Percentiles rank a stretch among this genome's conserved stretches.
These are phyloP conservation scores for Ptilorrhoa leucosticta DNA, from an alignment of 2,113 vertebrate genomes.

Conservation along the genomic window DNA sequence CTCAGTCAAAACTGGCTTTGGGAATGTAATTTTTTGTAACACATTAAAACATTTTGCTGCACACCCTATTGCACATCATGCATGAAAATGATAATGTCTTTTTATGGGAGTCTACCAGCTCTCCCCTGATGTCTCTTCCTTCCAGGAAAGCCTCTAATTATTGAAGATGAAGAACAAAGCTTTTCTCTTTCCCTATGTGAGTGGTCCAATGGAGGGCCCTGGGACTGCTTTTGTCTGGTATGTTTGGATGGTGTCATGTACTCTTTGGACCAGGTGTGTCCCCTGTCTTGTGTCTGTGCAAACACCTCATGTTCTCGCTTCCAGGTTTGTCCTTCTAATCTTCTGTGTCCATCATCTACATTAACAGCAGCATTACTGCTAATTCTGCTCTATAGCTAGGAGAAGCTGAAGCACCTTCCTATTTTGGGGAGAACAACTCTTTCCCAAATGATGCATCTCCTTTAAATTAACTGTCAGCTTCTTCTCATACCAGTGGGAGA, in stretches of 20 bases:
- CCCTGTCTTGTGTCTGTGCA: neutral
- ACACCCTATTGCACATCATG: neutral
- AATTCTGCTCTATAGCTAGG: neutral
- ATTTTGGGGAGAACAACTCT: neutral
- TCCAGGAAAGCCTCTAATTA: neutral
- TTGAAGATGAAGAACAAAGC: neutral
- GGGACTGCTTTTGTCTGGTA: neutral
- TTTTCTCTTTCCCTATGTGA: neutral
- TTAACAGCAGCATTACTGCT: neutral
- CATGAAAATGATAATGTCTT: neutral
- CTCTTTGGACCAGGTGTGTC: accelerated
- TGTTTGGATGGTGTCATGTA: neutral
- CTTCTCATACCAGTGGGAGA: neutral
- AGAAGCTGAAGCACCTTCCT: neutral
- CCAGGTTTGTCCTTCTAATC: neutral
- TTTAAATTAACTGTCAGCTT: neutral
- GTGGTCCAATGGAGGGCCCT: neutral
- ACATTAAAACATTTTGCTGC: neutral
- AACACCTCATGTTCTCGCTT: neutral
- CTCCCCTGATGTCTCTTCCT: neutral
- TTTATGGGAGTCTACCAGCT: neutral
- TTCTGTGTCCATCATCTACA: neutral
- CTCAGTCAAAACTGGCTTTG: neutral
- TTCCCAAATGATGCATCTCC: neutral
- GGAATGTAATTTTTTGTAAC: neutral